Evolutionary conservation across 2,113 vertebrate genomes (phyloP), one percentile per base, ranked within the genome.

Genomic region (Eleginops maclovinus): DNA sequence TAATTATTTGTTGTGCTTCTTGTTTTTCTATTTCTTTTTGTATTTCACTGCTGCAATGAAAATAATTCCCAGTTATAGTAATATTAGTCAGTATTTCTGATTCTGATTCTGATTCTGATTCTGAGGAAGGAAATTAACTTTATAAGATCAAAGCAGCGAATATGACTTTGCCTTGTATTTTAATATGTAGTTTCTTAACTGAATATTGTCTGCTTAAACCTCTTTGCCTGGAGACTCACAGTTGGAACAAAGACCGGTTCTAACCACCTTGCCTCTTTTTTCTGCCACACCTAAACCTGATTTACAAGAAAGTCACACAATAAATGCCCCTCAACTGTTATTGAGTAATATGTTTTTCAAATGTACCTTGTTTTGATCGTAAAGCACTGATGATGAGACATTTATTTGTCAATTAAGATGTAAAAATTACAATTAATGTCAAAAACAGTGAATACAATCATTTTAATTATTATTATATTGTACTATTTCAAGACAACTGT

Each of bases 281-380:
- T 41, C 24, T 70, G 83, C 83, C 87, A 70, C 93, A 79, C 92
- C 93, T 85, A 88, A 87, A 93, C 91, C 88, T 81, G 90, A 76
- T 85, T 55, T 19, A 69, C 91, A 43, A 43, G 89, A 83, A 84
- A 79, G 13, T 31, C 64, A 15, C 56, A 72, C 76, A 82, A 91
- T 46, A 60, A 64, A 31, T 61, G 11, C 17, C 2, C 70, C 56
- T 80, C 24, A 49, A 15, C 41, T 10, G 22, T 4, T 22, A 16
- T 19, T 22, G 22, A 19, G 9, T 16, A 13, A 41, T 62, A 9
- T 14, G n/a, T 78, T 81, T 65, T 44, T n/a, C 28, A 72, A 44
- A 11, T 4, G 17, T 44, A 26, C 7, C 12, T 61, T 31, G 22
- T 68, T 83, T 74, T 55, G 8, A 41, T 16, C 31, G 14, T 40